Percentiles rank a stretch among this genome's conserved stretches.
These are phyloP conservation scores for Sciurus carolinensis DNA, from an alignment of 2,797 vertebrate species.

Conservation along the genomic window DNA sequence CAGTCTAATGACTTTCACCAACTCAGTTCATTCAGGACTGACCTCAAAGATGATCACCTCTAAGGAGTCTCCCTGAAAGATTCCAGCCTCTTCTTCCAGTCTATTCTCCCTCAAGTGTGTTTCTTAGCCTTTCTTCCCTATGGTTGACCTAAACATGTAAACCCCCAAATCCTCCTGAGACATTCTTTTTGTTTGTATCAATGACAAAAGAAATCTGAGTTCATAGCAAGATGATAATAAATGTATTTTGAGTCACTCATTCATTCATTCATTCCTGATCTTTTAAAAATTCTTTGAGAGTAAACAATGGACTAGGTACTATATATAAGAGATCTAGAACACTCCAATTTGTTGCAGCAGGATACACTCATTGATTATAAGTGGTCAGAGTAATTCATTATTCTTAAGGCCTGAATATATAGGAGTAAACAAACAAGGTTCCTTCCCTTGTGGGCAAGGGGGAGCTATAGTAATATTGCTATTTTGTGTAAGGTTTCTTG, in stretches of 20 bases:
- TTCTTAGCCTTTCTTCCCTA: not conserved
- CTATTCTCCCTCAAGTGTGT: not conserved
- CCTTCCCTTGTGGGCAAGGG: fast-evolving
- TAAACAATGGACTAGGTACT: not conserved
- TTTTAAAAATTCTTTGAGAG: not conserved
- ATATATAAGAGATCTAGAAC: not conserved
- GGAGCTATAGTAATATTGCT: not conserved
- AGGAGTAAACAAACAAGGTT: not conserved
- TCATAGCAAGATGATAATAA: not conserved
- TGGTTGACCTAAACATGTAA: not conserved
- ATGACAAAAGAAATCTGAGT: not conserved
- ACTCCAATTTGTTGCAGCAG: not conserved
- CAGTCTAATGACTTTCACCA: not conserved
- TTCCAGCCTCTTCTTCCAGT: not conserved
- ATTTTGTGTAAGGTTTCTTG: not conserved
- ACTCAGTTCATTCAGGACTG: not conserved
- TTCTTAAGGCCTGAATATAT: not conserved
- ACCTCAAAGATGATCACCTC: not conserved
- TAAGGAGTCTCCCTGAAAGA: not conserved
- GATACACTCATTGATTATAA: not conserved
- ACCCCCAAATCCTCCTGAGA: fast-evolving
- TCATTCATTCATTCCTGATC: not conserved
- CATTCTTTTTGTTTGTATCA: not conserved
- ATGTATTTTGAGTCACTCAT: not conserved
- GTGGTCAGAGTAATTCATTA: not conserved